These are phyloP conservation scores for Horisme vitalbata DNA, from an alignment of 2,888 invertebrate species.

Conservation along the genomic window DNA sequence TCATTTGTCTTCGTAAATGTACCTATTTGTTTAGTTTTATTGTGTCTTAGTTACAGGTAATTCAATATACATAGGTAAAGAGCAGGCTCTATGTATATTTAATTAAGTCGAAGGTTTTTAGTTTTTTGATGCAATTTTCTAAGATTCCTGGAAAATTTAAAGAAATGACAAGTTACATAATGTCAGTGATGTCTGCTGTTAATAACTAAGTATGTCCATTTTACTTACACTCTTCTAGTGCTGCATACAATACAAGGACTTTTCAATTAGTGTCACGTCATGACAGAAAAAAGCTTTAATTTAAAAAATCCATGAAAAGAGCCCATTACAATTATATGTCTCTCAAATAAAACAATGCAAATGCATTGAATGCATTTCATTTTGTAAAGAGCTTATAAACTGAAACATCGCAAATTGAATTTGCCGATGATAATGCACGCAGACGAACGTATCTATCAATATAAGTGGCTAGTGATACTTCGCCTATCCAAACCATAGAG, in stretches of 20 bases:
- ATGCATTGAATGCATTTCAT: slow-evolving; percentile 1
- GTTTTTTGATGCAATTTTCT: not conserved
- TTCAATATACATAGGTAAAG: too few species aligned
- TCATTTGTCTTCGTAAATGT: slow-evolving; percentile 49
- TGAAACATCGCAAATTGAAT: slow-evolving; percentile 24
- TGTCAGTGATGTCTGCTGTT: too few species aligned
- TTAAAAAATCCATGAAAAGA: not conserved
- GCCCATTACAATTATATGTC: slow-evolving; percentile 1
- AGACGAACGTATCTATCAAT: slow-evolving; percentile 48
- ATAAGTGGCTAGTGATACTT: slow-evolving; percentile 55
- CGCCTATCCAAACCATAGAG: slow-evolving; percentile 46
- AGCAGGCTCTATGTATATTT: too few species aligned
- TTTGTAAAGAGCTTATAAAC: slow-evolving; percentile 11
- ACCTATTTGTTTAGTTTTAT: slow-evolving; percentile 12
- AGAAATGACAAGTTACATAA: too few species aligned
- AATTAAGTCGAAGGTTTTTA: slow-evolving; percentile 2
- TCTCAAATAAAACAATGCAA: not conserved
- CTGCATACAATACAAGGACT: too few species aligned
- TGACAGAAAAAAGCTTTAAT: not conserved
- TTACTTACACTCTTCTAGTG: too few species aligned
- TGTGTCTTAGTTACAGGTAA: slow-evolving; percentile 10
- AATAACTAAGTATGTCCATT: too few species aligned
- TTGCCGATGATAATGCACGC: slow-evolving; percentile 40
- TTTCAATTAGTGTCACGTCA: too few species aligned
- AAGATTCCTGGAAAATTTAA: not conserved